Evolutionary conservation across 2,888 invertebrate species (phyloP), one percentile per base, ranked within the genome.

Genomic region (Synanthedon vespiformis): DNA sequence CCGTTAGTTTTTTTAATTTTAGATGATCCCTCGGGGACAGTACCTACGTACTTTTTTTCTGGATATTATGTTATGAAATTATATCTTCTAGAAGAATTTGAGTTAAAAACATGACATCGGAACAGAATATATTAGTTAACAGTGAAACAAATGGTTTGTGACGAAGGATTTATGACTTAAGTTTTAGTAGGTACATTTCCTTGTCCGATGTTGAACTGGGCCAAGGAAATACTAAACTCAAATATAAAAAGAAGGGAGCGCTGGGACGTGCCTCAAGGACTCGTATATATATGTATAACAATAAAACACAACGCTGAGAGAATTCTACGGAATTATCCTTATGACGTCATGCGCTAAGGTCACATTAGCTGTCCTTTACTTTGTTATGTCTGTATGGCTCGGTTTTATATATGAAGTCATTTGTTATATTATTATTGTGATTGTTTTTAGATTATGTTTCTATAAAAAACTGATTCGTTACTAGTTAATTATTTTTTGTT

Each of bases 221-320:
- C 71, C 78, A 78, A 71, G 76, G 77, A 66, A 59, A 57, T 68
- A 72, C 70, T 70, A 55, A 56, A 60, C 18, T 22, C 22, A 22
- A 22, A 22, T 60, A 55, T 57, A 57, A 58, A 55, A 51, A 44
- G 48, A 49, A 54, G 56, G 53, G 57, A 56, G 54, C 22, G 22
- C 55, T 55, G 54, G 53, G 53, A 64, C 63, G 60, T 62, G 64
- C 63, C 58, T 57, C 55, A 57, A 18, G 48, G 41, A 40, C 53
- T 49, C 54, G 57, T 53, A 56, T 54, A 54, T 56, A 8, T 8
- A 8, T 8, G 2, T 34, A 34, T 34, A 34, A 34, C 34, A 34
- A 34, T 34, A 34, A 34, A 34, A 10, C 48, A 53, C 50, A 50
- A 52, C 52, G 14, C 18, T 48, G 47, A 51, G 47, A 51, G 56